Percentiles rank a stretch among this genome's conserved stretches.
Conservation (phyloP, 2,888 invertebrate genomes). For the Liodrosophila aerea region DNA sequence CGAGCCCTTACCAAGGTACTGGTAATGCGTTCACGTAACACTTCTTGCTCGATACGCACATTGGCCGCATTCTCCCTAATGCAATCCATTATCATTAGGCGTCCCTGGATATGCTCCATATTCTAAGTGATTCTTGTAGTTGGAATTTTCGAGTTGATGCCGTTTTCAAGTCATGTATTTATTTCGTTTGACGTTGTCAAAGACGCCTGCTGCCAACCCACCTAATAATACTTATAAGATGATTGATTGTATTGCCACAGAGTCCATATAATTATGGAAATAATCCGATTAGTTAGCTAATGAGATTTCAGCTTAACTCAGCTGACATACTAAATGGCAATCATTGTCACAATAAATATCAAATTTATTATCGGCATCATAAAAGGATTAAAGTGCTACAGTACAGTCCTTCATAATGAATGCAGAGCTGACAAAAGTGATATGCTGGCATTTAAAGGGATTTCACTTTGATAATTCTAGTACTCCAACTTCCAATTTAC, state of each 20-base stretch:
- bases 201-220: conserved; percentile 18
- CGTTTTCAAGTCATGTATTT: background rate
- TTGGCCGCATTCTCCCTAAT: conserved; percentile 49
- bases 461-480: conserved; percentile 5
- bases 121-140: background rate
- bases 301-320: conserved; percentile 11
- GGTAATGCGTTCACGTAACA: conserved; percentile 27
- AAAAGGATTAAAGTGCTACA: conserved; percentile 22
- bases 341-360: conserved; percentile 37
- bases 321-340: conserved; percentile 7
- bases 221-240: conserved; percentile 7
- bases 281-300: conserved; percentile 58
- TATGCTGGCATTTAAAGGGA: conserved; percentile 52
- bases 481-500: no score
- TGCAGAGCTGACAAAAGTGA: no score
- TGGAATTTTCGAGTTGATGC: background rate
- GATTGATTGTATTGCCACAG: conserved; percentile 33
- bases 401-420: background rate
- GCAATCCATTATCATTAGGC: conserved; percentile 34
- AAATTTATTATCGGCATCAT: conserved; percentile 29
- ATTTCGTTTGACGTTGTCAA: conserved; percentile 1
- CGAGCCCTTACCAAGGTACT: conserved; percentile 35
- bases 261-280: conserved; percentile 30
- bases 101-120: conserved; percentile 36
- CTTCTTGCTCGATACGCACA: conserved; percentile 34